Base-by-base conservation (phyloP, 2,888 invertebrate species). In the Opisthograptis luteolata region DNA sequence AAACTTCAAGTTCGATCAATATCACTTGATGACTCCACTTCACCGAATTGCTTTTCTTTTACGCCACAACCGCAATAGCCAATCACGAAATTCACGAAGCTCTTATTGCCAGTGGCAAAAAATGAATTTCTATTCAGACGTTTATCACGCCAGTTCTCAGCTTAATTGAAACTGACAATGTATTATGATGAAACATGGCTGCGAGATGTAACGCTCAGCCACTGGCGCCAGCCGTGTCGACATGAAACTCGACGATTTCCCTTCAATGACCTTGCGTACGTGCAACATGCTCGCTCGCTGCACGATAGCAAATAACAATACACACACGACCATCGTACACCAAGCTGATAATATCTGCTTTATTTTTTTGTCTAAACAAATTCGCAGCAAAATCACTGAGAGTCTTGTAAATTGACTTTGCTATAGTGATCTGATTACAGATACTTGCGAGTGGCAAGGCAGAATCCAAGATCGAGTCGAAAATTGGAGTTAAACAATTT, bases 211-310 rank as follows among this genome's bases (percentile, higher is more conserved):
- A 81, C 76, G 63, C 64, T 66, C 65, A 56, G 68, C 64, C 66
- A 25, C 68, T 71, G 77, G 71, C 80, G 77, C 73, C 73, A 66
- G 61, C 64, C 67, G 71, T 84, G 82, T 84, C 84, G 81, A 82
- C 79, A 85, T 69, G 58, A 72, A 62, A 72, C 70, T 70, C 75
- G 78, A 78, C 81, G 79, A 81, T 89, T 89, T 89, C 85, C 89
- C 88, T 81, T 87, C 82, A 76, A 77, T 81, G 87, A 85, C 90
- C 89, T 89, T 89, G 88, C 72, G 71, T 73, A 67, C 63, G 71
- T 72, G 70, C 77, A 65, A 68, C 65, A n/a, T n/a, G n/a, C n/a
- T 69, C 74, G 67, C 71, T 73, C 72, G 65, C 73, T 67, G 62
- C 65, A 66, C 75, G 70, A 79, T 78, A 80, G 80, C 75, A 79